Base-by-base conservation (phyloP, 2,888 invertebrate species). In the Drosophila bunnanda region DNA sequence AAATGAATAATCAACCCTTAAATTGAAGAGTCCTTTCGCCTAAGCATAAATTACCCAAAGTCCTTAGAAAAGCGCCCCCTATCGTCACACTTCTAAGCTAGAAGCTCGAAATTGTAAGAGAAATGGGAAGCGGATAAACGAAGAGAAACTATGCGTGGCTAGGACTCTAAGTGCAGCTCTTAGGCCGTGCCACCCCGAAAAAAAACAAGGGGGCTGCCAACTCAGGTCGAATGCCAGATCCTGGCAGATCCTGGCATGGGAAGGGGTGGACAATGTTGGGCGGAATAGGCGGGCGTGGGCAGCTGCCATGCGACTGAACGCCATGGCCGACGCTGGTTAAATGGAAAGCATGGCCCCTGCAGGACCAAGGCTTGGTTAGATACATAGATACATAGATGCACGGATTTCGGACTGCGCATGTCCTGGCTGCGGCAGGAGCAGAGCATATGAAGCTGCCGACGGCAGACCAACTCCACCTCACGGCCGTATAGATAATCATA, bases 291-390 rank as follows among this genome's bases (percentile, higher is more conserved):
- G n/a, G 70, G 78, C 72, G 80, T 84, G 80, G 85, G 75, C 71
- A 71, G 73, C 57, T 57, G 66, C 68, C 61, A 48, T 44, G 79
- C 75, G 77, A 84, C 89, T 77, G 78, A 81, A 69, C 89, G 81
- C 79, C 80, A 87, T 88, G 90, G 81, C 78, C 77, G 90, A 80
- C 78, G 75, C 70, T 76, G 69, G 73, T 73, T 88, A 83, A 89
- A 89, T 89, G 89, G 89, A 83, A 86, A 67, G 69, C 75, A 80
- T 79, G 80, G 82, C 83, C 61, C 82, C 78, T 75, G 71, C 67
- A 66, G 61, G 70, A 50, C 70, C 46, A 28, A 34, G 25, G 55
- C 54, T 22, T 80, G 82, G 83, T 77, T 87, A 56, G 48, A 61
- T 60, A 66, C 48, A 69, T 58, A 67, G 59, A 68, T 58, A 76